Evolutionary conservation across 2,113 vertebrate genomes (phyloP), one percentile per base, ranked within the genome.

Genomic region (Leucopternis melanops): DNA sequence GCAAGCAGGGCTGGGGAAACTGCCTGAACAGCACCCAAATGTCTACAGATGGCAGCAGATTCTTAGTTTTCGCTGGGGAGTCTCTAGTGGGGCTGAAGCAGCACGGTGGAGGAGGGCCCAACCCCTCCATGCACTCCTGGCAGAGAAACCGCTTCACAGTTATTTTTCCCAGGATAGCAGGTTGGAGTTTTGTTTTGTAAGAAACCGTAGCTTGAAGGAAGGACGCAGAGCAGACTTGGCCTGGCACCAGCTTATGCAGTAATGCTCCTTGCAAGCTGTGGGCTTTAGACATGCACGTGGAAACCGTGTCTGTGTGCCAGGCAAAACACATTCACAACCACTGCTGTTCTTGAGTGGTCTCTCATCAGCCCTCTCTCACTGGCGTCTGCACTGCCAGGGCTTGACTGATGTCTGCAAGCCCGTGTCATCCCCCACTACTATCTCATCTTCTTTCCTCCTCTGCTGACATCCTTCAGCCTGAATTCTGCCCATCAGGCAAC

Each of bases 1-100:
- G 54, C 0, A 7, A 87, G 61, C 73, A 72, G 78, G 7, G 42
- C 69, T 52, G 47, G 27, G 36, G 65, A 92, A 93, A 57, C 2
- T 0, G 67, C 84, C 82, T 92, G 91, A 96, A 50, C 31, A 94
- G 81, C 81, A 80, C 78, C 81, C 91, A 82, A 11, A 87, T 62
- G 91, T 92, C 96, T 95, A 85, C 91, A 97, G 95, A 96, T 93
- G 97, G 92, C 96, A 97, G 96, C 97, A 97, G 57, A 95, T 92
- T 91, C 94, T 32, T 22, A 92, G 27, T 85, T 97, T 96, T 90
- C 0, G 0, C 87, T 29, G 45, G 62, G 32, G 54, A 96, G 54
- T 8, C 44, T 91, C 70, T 4, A 40, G 52, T 49, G 65, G 45
- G 47, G 62, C 73, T 45, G 70, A 31, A 92, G 45, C 23, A 79